Base-by-base conservation (phyloP, 2,888 invertebrate species). In the Metopia argyrocephala region DNA sequence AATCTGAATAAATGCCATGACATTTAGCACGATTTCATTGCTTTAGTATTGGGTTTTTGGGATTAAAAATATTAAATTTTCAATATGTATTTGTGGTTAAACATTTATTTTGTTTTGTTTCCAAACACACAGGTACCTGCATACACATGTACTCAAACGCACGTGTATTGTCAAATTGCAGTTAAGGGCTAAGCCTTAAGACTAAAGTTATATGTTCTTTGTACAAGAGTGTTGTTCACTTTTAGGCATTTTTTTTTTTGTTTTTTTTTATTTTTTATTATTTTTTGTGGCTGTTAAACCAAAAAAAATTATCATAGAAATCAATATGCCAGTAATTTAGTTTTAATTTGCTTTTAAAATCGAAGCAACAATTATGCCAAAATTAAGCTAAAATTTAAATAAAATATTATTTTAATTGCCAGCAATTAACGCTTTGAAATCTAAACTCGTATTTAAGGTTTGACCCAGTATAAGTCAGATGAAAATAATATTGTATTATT, bases 81-180 rank as follows among this genome's bases (percentile, higher is more conserved):
- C 3, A 54, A 45, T 54, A n/a, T n/a, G n/a, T n/a, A 61, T 71
- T 71, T 64, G 45, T 52, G 52, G 70, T 65, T 66, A 46, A 25
- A 28, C 20, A 50, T 12, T 76, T 69, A 28, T 62, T 62, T 46
- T 46, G 4, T 18, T 61, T 38, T 54, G n/a, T n/a, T n/a, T 28
- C 15, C n/a, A 31, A 45, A 50, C 23, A 69, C 76, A 68, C 45
- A 54, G 46, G 21, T n/a, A n/a, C 54, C 25, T 21, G 15, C n/a
- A 27, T 0, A 21, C 23, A 54, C 12, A 21, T 18, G 27, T 2
- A n/a, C n/a, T n/a, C 31, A 70, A 61, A 45, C 23, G 52, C 61
- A 20, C 25, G n/a, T n/a, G n/a, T n/a, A n/a, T n/a, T n/a, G n/a
- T n/a, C n/a, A n/a, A n/a, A n/a, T n/a, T n/a, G n/a, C n/a, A n/a